phyloP scores from a whole-genome alignment of 2,797 vertebrate genomes.

The Gadopsis bispinosus region DNA sequence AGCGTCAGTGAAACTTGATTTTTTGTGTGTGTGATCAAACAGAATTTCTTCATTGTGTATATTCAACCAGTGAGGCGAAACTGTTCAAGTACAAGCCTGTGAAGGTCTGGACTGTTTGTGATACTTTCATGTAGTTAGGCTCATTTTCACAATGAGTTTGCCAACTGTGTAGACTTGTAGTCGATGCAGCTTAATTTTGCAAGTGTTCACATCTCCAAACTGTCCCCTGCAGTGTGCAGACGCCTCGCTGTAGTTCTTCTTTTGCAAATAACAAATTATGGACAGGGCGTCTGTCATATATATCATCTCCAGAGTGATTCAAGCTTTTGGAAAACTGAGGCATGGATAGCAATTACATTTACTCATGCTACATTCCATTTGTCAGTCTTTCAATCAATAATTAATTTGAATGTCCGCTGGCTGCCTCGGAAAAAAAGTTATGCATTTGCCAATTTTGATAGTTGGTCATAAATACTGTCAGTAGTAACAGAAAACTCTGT shows the following conservation, averaged over 20 bases:
- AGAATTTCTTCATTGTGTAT: slow-evolving; percentile 53
- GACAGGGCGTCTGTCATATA: slow-evolving; percentile 39
- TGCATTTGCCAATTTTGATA: slow-evolving; percentile 65
- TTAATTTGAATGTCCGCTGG: slow-evolving; percentile 72
- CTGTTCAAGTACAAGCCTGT: slow-evolving; percentile 55
- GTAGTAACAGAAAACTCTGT: slow-evolving; percentile 43
- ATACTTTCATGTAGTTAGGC: slow-evolving; percentile 60
- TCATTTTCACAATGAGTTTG: slow-evolving; percentile 44
- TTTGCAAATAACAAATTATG: slow-evolving; percentile 48
- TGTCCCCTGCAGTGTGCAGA: slow-evolving; percentile 2
- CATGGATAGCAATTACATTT: slow-evolving; percentile 68
- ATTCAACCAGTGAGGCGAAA: slow-evolving; percentile 55
- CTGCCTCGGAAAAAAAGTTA: slow-evolving; percentile 45
- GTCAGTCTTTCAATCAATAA: slow-evolving; percentile 71
- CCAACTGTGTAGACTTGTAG: slow-evolving; percentile 29
- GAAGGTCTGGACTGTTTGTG: slow-evolving; percentile 54
- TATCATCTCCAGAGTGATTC: slow-evolving; percentile 49
- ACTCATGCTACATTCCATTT: slow-evolving; percentile 58
- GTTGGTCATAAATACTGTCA: slow-evolving; percentile 66
- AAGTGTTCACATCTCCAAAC: slow-evolving; percentile 34
- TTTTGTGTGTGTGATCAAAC: slow-evolving; percentile 30
- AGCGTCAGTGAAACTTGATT: slow-evolving; percentile 37
- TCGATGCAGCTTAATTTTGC: slow-evolving; percentile 54
- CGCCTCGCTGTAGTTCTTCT: slow-evolving; percentile 13
- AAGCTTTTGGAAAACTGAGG: slow-evolving; percentile 48